These are phyloP conservation scores for Augiades crinisus DNA, from an alignment of 2,888 invertebrate genomes.

Conservation along the genomic window DNA sequence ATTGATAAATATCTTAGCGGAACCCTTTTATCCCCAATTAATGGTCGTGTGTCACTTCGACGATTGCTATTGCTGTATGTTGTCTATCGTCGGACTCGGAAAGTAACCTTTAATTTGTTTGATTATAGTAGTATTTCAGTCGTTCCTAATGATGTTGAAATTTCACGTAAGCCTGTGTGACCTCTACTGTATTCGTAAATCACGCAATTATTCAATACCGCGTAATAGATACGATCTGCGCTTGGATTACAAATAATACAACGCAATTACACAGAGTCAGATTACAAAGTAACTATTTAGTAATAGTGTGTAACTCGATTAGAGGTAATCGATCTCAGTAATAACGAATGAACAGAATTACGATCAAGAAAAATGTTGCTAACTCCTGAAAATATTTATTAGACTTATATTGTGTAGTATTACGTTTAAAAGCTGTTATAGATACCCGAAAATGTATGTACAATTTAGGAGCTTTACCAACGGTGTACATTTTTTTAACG, in stretches of 20 bases:
- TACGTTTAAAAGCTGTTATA: constrained; percentile 7
- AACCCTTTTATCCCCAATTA: too few species aligned
- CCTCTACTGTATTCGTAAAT: not conserved
- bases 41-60: too few species aligned
- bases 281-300: constrained; percentile 42
- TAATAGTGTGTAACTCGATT: constrained; percentile 54
- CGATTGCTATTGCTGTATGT: too few species aligned
- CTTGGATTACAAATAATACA: constrained; percentile 51
- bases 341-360: constrained; percentile 41
- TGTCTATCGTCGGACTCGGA: too few species aligned
- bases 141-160: not conserved
- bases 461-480: constrained; percentile 1
- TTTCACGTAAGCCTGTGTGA: not conserved
- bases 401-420: constrained; percentile 14
- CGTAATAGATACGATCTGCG: not conserved
- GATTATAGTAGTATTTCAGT: not conserved
- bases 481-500: not conserved
- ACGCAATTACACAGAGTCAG: constrained; percentile 37
- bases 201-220: not conserved
- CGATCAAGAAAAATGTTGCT: constrained; percentile 61
- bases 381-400: constrained; percentile 47
- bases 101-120: constrained; percentile 6
- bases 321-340: constrained; percentile 65
- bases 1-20: too few species aligned
- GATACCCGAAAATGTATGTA: constrained; percentile 5